Conservation (phyloP, 2,113 vertebrate genomes). For the Saccopteryx leptura region DNA sequence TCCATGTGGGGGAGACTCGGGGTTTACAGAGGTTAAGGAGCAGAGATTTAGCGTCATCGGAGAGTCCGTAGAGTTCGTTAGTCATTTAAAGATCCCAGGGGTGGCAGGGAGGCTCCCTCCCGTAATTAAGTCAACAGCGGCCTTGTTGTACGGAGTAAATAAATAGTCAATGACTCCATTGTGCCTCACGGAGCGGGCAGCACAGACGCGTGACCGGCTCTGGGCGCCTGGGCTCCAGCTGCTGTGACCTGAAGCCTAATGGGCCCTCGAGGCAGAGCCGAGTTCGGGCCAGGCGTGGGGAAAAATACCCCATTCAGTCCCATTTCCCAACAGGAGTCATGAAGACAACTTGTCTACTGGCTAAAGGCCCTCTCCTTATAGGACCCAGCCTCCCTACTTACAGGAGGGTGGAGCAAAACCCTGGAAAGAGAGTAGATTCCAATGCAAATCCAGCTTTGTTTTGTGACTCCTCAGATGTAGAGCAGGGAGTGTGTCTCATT, state of each 20-base stretch:
- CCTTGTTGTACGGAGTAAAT: slow-evolving; percentile 92
- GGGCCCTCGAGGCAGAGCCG: slow-evolving; percentile 81
- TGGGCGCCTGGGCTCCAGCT: slow-evolving; percentile 82
- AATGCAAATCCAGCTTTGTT: not conserved
- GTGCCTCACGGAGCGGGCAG: slow-evolving; percentile 87
- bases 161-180: slow-evolving; percentile 95
- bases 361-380: slow-evolving; percentile 11
- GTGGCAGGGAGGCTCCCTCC: slow-evolving; percentile 85
- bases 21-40: slow-evolving; percentile 5
- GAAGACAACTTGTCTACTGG: slow-evolving; percentile 71
- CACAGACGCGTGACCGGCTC: slow-evolving; percentile 82
- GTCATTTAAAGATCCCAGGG: slow-evolving; percentile 72
- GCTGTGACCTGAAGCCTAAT: slow-evolving; percentile 92
- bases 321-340: slow-evolving; percentile 14
- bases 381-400: not conserved
- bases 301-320: slow-evolving; percentile 56
- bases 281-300: slow-evolving; percentile 78
- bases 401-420: not conserved
- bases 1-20: not conserved
- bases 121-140: slow-evolving; percentile 91
- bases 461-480: not conserved
- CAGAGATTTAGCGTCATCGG: slow-evolving; percentile 3
- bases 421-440: not conserved
- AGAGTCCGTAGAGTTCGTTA: slow-evolving; percentile 22
- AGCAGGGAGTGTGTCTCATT: not conserved